A percentile compares a stretch with the other conserved stretches of the same genome.
phyloP scores from a whole-genome alignment of 23 tunicate species.

The Styela plicata region DNA sequence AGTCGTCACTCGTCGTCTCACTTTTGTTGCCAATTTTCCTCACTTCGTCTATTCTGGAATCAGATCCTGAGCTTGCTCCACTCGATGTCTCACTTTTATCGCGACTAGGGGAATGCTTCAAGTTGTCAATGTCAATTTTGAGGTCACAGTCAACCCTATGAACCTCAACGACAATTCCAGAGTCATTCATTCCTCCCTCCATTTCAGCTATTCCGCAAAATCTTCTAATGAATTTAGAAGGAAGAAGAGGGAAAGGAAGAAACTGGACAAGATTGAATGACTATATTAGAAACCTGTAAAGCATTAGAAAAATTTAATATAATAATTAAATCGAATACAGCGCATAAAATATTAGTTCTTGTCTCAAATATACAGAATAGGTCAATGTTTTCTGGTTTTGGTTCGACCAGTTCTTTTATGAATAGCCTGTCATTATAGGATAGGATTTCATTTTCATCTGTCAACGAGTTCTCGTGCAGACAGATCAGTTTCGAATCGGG shows the following conservation, averaged over 20 bases:
- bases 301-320: too few relatives aligned
- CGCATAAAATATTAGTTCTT: too few relatives aligned
- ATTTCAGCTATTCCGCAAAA: background rate
- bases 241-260: background rate
- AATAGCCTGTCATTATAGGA: too few relatives aligned
- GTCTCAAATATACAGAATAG: too few relatives aligned
- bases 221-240: background rate
- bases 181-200: background rate
- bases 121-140: background rate
- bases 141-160: background rate
- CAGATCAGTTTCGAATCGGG: too few relatives aligned
- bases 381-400: too few relatives aligned
- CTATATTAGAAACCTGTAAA: too few relatives aligned
- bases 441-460: too few relatives aligned
- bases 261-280: too few relatives aligned
- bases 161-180: conserved; percentile 6
- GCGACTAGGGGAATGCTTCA: background rate
- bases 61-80: background rate
- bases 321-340: too few relatives aligned
- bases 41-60: background rate
- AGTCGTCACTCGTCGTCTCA: background rate
- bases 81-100: background rate
- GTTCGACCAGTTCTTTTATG: too few relatives aligned
- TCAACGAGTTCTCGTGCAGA: too few relatives aligned
- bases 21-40: background rate